These are phyloP conservation scores for Sminthurinus aureus DNA, from an alignment of 2,888 invertebrate genomes.

Conservation along the genomic window DNA sequence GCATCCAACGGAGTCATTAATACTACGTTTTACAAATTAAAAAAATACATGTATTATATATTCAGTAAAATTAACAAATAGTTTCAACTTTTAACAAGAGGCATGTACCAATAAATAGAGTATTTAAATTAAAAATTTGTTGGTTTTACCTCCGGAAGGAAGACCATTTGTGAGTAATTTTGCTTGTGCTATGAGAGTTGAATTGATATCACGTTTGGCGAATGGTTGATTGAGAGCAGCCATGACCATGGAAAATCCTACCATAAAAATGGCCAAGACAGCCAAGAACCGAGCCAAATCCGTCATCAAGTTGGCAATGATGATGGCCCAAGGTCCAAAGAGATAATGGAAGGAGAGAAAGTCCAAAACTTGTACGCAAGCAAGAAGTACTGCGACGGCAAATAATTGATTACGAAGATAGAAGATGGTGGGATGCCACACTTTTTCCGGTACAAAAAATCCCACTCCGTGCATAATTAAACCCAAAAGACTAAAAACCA, in stretches of 20 bases:
- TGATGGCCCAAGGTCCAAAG: slow-evolving; percentile 99
- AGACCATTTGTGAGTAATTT: slow-evolving; percentile 60
- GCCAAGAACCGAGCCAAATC: slow-evolving; percentile 96
- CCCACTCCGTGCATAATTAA: slow-evolving; percentile 89
- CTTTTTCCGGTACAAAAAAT: slow-evolving; percentile 68
- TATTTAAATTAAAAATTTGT: not conserved
- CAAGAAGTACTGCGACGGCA: slow-evolving; percentile 91
- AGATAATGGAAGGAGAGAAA: slow-evolving; percentile 98
- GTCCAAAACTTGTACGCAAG: slow-evolving; percentile 96
- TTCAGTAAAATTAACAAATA: too few relatives aligned
- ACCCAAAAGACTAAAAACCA: slow-evolving; percentile 87
- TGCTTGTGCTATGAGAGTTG: slow-evolving; percentile 39
- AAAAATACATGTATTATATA: too few relatives aligned
- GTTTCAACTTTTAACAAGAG: too few relatives aligned
- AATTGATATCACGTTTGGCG: slow-evolving; percentile 40
- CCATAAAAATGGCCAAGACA: slow-evolving; percentile 96
- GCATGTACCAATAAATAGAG: not conserved
- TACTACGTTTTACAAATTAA: slow-evolving; percentile 70
- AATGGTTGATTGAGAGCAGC: slow-evolving; percentile 93
- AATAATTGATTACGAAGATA: slow-evolving; percentile 97
- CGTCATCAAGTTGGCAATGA: slow-evolving; percentile 93
- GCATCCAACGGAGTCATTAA: slow-evolving; percentile 89
- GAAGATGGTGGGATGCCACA: slow-evolving; percentile 84
- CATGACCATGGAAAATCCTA: slow-evolving; percentile 97
- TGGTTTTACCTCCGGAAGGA: slow-evolving; percentile 59